A percentile compares a stretch with the other conserved stretches of the same genome.
phyloP scores from a whole-genome alignment of 2,113 vertebrate species.

The Laterallus jamaicensis region DNA sequence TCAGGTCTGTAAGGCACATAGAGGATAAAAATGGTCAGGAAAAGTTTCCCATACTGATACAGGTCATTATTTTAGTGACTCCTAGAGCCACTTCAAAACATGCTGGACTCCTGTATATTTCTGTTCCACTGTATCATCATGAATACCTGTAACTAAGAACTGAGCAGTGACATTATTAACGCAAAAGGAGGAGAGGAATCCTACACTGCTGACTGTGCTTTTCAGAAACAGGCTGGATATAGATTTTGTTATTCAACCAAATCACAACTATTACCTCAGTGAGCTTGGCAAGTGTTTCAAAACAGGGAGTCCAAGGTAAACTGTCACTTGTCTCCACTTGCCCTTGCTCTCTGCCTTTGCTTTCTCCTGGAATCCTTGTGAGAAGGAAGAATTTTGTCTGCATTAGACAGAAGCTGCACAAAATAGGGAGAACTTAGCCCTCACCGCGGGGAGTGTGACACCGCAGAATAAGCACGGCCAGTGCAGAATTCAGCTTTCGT shows the following conservation, averaged over 20 bases:
- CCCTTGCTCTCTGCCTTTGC: constrained; percentile 36
- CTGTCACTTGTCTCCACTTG: neutral
- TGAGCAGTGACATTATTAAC: neutral
- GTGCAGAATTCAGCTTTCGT: constrained; percentile 31
- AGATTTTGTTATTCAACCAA: constrained; percentile 27
- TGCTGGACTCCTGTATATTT: neutral
- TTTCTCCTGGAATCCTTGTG: constrained; percentile 28
- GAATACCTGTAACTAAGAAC: neutral
- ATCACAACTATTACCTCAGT: neutral
- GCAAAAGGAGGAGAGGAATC: neutral
- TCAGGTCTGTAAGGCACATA: neutral
- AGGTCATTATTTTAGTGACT: constrained; percentile 34
- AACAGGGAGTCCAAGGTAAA: constrained; percentile 27
- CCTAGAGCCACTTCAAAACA: neutral
- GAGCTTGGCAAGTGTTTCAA: neutral
- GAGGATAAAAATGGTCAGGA: constrained; percentile 6
- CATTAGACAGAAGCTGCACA: constrained; percentile 36
- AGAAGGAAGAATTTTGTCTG: constrained; percentile 47
- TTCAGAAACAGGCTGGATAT: neutral
- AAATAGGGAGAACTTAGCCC: constrained; percentile 41
- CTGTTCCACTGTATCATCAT: neutral
- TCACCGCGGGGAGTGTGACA: neutral
- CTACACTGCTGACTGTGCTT: neutral
- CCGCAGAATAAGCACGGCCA: neutral
- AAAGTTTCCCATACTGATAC: neutral